Evolutionary conservation across 23 tunicate species (phyloP), one percentile per base, ranked within the genome.

Genomic region (Corella eumyota): DNA sequence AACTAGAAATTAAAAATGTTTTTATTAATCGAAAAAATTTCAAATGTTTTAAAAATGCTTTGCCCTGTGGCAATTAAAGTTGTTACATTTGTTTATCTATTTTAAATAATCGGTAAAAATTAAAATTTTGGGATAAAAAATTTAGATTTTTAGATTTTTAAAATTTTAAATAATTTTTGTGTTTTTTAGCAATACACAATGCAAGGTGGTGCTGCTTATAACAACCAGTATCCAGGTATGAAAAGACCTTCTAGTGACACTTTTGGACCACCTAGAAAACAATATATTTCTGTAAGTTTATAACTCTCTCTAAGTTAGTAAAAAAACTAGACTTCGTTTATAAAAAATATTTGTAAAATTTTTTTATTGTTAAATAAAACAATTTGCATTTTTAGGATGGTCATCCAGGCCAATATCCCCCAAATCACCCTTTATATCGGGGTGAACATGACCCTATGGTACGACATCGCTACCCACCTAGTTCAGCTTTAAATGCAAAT

Each of bases 181-280:
- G n/a, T n/a, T n/a, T n/a, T n/a, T n/a, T n/a, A n/a, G n/a, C n/a
- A n/a, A n/a, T n/a, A n/a, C n/a, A n/a, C n/a, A n/a, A n/a, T n/a
- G n/a, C n/a, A n/a, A n/a, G n/a, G n/a, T n/a, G n/a, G n/a, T n/a
- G n/a, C n/a, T n/a, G n/a, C n/a, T n/a, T n/a, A n/a, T n/a, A n/a
- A n/a, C n/a, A 48, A 33, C 34, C 66, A 66, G 1, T 72, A 58
- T 32, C 61, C 70, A 9, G 88, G 88, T 19, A 34, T 72, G 64
- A 81, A 81, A 66, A 69, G 91, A 19, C 45, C 72, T 23, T 58
- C 91, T 17, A 24, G 62, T 25, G 77, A 70, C 34, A 47, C 21
- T 3, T 57, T n/a, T 57, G 95, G 79, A 2, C 95, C 95, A 2
- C 95, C 95, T 2, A 69, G 68, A 32, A 85, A 85, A 67, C 69